Conservation (phyloP, 2,113 vertebrate genomes). For the Platycercus adscitus region DNA sequence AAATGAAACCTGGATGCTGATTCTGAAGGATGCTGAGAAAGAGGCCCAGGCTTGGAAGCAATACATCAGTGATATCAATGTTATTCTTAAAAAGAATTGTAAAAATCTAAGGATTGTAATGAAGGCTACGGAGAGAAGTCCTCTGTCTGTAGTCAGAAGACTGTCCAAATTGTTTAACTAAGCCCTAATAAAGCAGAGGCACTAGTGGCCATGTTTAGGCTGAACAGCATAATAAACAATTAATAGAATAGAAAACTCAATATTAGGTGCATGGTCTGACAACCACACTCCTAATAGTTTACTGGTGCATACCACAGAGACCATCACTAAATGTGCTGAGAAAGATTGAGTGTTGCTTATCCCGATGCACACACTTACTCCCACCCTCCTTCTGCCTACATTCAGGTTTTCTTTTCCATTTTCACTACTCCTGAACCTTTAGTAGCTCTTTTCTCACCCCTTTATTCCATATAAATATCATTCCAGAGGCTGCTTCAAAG, state of each 20-base stretch:
- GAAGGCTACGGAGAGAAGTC: neutral
- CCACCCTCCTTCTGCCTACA: neutral
- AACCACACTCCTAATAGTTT: neutral
- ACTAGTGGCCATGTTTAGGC: neutral
- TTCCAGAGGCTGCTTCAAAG: neutral
- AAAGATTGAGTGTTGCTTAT: neutral
- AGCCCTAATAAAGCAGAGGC: neutral
- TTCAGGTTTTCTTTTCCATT: neutral
- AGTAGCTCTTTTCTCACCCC: neutral
- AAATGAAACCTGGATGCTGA: neutral
- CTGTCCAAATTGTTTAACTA: neutral
- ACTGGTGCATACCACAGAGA: neutral
- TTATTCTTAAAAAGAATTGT: neutral
- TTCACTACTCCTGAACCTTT: neutral
- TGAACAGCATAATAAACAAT: neutral
- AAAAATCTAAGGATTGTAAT: neutral
- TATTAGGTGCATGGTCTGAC: neutral
- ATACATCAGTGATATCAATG: fast-evolving
- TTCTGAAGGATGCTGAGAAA: neutral
- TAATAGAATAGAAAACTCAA: fast-evolving
- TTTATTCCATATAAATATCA: neutral
- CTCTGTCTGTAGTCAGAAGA: neutral
- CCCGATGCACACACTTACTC: neutral
- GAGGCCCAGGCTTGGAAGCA: neutral
- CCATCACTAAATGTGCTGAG: neutral